phyloP scores from a whole-genome alignment of 2,888 invertebrate genomes.

The Abscondita cerata region DNA sequence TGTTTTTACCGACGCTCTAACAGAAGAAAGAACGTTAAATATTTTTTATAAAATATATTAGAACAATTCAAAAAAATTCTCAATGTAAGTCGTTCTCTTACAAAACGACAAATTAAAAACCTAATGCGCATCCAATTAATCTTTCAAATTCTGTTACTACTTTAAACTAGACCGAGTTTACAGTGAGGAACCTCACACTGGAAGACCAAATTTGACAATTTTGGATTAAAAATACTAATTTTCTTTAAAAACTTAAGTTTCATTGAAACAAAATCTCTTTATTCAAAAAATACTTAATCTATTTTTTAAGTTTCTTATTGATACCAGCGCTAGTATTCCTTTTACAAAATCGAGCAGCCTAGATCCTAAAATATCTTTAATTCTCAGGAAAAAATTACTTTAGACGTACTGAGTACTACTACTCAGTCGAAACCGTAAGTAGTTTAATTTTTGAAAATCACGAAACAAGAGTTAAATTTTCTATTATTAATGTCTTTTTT shows the following conservation, averaged over 20 bases:
- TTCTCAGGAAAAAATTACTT: neutral
- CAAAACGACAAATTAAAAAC: neutral
- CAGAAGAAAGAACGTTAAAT: no score
- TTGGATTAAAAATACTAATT: slow-evolving; percentile 2
- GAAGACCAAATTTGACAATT: neutral
- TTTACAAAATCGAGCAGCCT: no score
- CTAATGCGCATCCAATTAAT: neutral
- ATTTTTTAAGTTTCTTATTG: no score
- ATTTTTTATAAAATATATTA: no score
- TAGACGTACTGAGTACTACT: neutral
- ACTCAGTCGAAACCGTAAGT: neutral
- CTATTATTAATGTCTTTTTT: neutral
- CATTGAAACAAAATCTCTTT: neutral
- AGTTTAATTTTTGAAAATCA: no score
- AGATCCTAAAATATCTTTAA: neutral
- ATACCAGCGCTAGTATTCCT: no score
- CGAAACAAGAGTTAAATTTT: neutral
- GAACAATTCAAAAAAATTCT: no score
- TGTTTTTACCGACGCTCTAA: no score
- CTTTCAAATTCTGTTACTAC: neutral
- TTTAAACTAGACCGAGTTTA: neutral
- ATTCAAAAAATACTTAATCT: neutral
- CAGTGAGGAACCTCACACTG: neutral
- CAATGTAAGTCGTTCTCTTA: no score
- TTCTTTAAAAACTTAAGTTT: neutral